Base-by-base conservation (phyloP, 1,140 invertebrate species). In the Adoxophyes honmai region DNA sequence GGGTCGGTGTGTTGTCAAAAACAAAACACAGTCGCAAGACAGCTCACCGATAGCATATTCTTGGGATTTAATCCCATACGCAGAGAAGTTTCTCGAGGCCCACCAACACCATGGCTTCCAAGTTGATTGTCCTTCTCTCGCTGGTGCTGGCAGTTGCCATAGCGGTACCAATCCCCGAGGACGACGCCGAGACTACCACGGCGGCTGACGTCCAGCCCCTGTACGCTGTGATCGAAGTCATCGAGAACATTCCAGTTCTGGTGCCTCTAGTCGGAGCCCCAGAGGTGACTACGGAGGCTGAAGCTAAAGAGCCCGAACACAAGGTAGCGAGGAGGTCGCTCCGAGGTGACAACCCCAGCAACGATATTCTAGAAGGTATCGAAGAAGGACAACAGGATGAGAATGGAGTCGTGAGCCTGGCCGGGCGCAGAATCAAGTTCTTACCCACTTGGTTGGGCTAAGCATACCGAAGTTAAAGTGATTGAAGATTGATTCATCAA, bases 361-460 rank as follows among this genome's bases (percentile, higher is more conserved):
- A 78, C 33, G 81, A 85, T 52, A 56, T 88, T 5, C 55, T 86
- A 11, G 66, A 68, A 5, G 64, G 78, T 34, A 66, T 71, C 8
- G 83, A 86, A 48, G 74, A 86, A 48, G 74, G 60, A 0, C 57
- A 73, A 0, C 59, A 73, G 10, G 60, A 59, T 8, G 77, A 79
- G 15, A 73, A 70, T 52, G 72, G 68, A 6, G 38, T 80, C 4
- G 67, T 64, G 1, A 70, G 69, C 55, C 37, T 86, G 7, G 80
- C 67, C 7, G 73, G 70, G 36, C 64, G 85, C 34, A 83, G 81
- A 73, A 88, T 88, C 16, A 85, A 81, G 55, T 74, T 77, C 36
- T 61, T 88, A 7, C 85, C 85, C 0, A 72, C 81, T 3, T 84
- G 77, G 77, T 66, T 74, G 33, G 78, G 75, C 34, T 75, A 68